A percentile compares a stretch with the other conserved stretches of the same genome.
Evolutionary conservation across 2,113 vertebrate species (phyloP).

Genomic region (Alexandromys fortis): DNA sequence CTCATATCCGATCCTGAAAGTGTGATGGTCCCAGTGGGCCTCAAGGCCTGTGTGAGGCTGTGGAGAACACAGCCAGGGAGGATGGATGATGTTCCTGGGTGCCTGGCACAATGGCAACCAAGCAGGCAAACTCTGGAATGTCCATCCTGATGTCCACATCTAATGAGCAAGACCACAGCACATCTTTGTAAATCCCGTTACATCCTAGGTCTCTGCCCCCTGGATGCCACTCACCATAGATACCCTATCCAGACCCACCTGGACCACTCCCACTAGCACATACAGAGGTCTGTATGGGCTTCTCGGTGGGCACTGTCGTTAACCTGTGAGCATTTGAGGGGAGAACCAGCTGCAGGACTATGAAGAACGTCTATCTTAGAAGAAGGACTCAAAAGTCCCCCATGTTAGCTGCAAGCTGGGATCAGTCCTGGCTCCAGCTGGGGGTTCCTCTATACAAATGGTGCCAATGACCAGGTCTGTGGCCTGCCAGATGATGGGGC

Average conservation of each 20-base stretch:
- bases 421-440: background rate
- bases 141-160: background rate
- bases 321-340: background rate
- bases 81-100: background rate
- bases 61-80: background rate
- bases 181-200: background rate
- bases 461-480: background rate
- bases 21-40: background rate
- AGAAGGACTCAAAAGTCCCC: background rate
- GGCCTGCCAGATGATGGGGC: background rate
- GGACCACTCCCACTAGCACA: background rate
- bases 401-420: background rate
- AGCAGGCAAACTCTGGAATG: background rate
- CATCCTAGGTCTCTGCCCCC: background rate
- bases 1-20: background rate
- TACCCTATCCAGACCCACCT: background rate
- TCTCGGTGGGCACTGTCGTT: background rate
- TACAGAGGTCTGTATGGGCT: background rate
- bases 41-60: background rate
- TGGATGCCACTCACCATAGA: background rate
- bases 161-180: background rate
- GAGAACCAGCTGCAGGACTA: background rate
- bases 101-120: background rate
- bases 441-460: background rate
- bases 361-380: fast-evolving